Evolutionary conservation across 2,113 vertebrate genomes (phyloP).

Genomic region (Crotalus horridus): DNA sequence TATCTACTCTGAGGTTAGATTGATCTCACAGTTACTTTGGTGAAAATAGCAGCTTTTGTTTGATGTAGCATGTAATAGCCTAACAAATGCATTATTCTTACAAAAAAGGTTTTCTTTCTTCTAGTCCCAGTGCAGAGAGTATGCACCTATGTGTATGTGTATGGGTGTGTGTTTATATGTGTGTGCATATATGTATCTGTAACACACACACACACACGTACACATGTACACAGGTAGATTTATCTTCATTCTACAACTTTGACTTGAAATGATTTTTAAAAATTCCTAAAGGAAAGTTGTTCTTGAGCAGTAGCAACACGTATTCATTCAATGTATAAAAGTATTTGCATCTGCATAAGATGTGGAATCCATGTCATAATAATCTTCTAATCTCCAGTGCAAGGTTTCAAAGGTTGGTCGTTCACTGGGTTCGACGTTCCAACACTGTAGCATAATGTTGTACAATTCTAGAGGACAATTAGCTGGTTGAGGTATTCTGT

Average conservation of each 20-base stretch:
- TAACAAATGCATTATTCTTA: background rate
- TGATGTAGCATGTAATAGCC: background rate
- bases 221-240: background rate
- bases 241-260: background rate
- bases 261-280: background rate
- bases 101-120: background rate
- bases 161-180: background rate
- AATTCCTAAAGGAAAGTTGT: background rate
- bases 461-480: conserved; percentile 77
- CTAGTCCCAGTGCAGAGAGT: background rate
- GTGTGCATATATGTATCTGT: background rate
- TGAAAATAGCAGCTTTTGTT: background rate
- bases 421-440: conserved; percentile 63
- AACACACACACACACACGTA: background rate
- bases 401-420: conserved; percentile 86
- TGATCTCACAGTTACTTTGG: conserved; percentile 20
- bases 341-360: conserved; percentile 57
- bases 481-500: conserved; percentile 77
- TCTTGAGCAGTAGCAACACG: background rate
- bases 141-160: background rate
- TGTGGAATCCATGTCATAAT: conserved; percentile 66
- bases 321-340: conserved; percentile 44
- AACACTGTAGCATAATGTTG: conserved; percentile 85
- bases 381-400: conserved; percentile 78
- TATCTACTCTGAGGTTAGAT: conserved; percentile 3